Evolutionary conservation across 2,113 vertebrate genomes (phyloP), one percentile per base, ranked within the genome.

Genomic region (Antechinus flavipes): DNA sequence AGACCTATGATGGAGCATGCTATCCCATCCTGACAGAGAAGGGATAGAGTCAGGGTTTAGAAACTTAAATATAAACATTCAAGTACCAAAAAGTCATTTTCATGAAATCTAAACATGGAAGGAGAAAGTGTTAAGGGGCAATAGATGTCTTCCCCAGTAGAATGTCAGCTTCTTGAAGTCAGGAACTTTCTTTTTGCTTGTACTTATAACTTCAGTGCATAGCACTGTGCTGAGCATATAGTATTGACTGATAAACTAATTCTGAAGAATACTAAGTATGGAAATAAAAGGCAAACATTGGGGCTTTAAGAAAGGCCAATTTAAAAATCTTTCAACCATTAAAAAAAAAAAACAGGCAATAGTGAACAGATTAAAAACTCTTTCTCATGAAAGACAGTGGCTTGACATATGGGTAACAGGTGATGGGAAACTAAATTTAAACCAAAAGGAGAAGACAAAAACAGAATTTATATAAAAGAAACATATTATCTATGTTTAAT

Each of bases 21-120:
- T 84, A 84, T 76, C 35, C 35, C 16, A 6, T n/a, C 68, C 3
- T 76, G 35, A n/a, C 16, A 76, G 35, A 76, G 27, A 35, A 6
- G 6, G 68, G 35, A 76, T 76, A 22, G 14, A 76, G 16, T 76
- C 68, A 76, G 22, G 68, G 68, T n/a, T 16, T 42, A 84, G 68
- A 84, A 8, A 42, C 19, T 22, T 68, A 76, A 97, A 25, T 90
- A 94, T 95, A 96, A 96, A 94, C 91, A 90, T 93, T 96, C 95
- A 97, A 96, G 91, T 55, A 22, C 91, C 46, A 89, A 90, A 96
- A 94, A 7, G 9, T 96, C 16, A 46, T 76, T 94, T 96, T 93
- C 68, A 89, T 92, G 91, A 35, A 90, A 96, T 94, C 50, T 92
- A 90, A 94, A 91, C 89, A 35, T 92, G 56, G 16, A 93, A 95